These are phyloP conservation scores for Sinopyrophorus schimmeli DNA, from an alignment of 2,888 invertebrate genomes.

Conservation along the genomic window DNA sequence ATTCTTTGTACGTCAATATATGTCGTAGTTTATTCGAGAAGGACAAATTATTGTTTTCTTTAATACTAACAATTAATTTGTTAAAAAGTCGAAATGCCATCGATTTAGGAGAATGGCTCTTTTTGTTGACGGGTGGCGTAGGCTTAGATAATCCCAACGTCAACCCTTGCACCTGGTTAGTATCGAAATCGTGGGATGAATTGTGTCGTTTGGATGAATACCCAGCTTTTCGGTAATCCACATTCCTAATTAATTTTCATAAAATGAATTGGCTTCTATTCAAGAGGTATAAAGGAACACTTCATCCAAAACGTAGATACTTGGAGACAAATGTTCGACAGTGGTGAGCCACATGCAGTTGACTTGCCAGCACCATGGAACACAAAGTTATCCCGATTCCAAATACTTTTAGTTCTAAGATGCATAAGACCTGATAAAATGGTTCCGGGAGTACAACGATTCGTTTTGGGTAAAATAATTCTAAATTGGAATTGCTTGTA, in stretches of 20 bases:
- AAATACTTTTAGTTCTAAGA: conserved; percentile 77
- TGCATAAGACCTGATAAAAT: conserved; percentile 89
- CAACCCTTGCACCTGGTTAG: conserved; percentile 75
- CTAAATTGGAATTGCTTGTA: not conserved
- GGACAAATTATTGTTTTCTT: conserved; percentile 89
- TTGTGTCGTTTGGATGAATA: conserved; percentile 67
- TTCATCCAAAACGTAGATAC: conserved; percentile 59
- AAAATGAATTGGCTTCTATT: no score
- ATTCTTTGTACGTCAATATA: conserved; percentile 86
- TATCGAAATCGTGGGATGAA: conserved; percentile 75
- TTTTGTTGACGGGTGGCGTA: conserved; percentile 84
- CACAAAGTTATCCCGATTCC: conserved; percentile 64
- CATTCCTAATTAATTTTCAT: not conserved
- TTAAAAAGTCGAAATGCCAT: conserved; percentile 64
- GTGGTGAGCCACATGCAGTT: conserved; percentile 71
- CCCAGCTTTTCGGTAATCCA: conserved; percentile 54
- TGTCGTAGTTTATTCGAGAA: conserved; percentile 94
- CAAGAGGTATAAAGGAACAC: conserved; percentile 67
- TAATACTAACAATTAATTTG: conserved; percentile 74
- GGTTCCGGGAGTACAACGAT: conserved; percentile 74
- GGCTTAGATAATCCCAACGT: conserved; percentile 73
- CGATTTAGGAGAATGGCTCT: conserved; percentile 75
- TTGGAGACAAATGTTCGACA: conserved; percentile 80
- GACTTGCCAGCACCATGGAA: conserved; percentile 74
- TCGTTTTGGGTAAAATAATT: conserved; percentile 62